Conservation (phyloP, 2,797 vertebrate species). For the Mico argentatus region DNA sequence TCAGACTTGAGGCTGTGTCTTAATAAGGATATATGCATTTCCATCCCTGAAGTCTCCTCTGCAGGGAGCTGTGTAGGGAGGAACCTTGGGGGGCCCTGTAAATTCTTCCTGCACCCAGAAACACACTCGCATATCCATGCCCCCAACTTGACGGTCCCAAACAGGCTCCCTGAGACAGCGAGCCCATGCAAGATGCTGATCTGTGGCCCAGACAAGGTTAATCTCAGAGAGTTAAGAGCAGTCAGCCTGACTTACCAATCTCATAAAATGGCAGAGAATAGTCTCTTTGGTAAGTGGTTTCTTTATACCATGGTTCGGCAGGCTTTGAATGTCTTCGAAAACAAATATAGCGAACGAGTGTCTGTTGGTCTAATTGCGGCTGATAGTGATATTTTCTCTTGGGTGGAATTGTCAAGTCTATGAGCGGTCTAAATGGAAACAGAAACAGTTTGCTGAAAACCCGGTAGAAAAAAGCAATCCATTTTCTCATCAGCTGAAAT, state of each 20-base stretch:
- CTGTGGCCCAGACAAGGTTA: neutral
- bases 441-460: slow-evolving; percentile 36
- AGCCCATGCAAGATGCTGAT: rapidly evolving
- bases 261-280: slow-evolving; percentile 65
- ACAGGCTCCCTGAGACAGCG: rapidly evolving
- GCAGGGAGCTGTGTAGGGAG: neutral
- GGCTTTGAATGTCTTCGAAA: slow-evolving; percentile 61
- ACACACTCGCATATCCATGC: too few relatives aligned
- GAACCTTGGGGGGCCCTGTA: too few relatives aligned
- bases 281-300: slow-evolving; percentile 67
- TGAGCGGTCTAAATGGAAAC: slow-evolving; percentile 77
- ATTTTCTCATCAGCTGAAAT: neutral
- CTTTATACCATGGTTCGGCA: slow-evolving; percentile 41
- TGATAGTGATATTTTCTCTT: slow-evolving; percentile 49
- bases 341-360: slow-evolving; percentile 49
- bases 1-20: neutral
- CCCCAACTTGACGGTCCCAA: neutral
- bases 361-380: slow-evolving; percentile 73
- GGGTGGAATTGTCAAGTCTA: slow-evolving; percentile 50
- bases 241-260: neutral
- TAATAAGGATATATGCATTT: neutral
- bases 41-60: neutral
- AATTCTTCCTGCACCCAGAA: neutral
- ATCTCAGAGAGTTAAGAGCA: neutral
- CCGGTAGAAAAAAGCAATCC: neutral